phyloP scores from a whole-genome alignment of 2,888 invertebrate genomes.

The Allophyes oxyacanthae region DNA sequence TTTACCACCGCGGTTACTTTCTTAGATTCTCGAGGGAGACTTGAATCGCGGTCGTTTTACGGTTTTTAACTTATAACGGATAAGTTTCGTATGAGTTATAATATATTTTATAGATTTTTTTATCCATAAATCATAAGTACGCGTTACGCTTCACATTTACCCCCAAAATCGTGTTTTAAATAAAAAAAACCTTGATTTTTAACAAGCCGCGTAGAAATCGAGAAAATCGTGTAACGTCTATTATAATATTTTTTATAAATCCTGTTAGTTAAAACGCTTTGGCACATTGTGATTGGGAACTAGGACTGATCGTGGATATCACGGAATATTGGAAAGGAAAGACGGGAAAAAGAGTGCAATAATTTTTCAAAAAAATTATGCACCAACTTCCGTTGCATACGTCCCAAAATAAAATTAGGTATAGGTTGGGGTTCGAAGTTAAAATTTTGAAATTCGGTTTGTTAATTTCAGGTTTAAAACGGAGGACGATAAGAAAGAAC shows the following conservation, averaged over 20 bases:
- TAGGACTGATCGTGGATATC: slow-evolving; percentile 7
- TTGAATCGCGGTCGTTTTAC: background rate
- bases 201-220: background rate
- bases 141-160: background rate
- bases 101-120: slow-evolving; percentile 2
- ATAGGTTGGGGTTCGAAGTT: slow-evolving; percentile 47
- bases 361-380: slow-evolving; percentile 4
- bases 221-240: slow-evolving; percentile 2
- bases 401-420: slow-evolving; percentile 22
- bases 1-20: background rate
- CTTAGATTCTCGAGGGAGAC: background rate
- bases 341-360: slow-evolving; percentile 19
- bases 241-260: background rate
- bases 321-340: background rate
- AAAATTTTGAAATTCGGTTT: slow-evolving; percentile 72
- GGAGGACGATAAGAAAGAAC: slow-evolving; percentile 71
- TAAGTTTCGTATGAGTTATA: slow-evolving; percentile 1
- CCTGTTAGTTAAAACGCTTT: background rate
- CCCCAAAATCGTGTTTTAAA: slow-evolving; percentile 1
- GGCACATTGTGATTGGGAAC: slow-evolving; percentile 3
- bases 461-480: slow-evolving; percentile 83
- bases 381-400: slow-evolving; percentile 1
- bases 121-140: slow-evolving; percentile 1
- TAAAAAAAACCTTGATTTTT: background rate
- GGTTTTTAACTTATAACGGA: background rate